A percentile compares a stretch with the other conserved stretches of the same genome.
Conservation (phyloP, 2,797 vertebrate genomes). For the Spondyliosoma cantharus region DNA sequence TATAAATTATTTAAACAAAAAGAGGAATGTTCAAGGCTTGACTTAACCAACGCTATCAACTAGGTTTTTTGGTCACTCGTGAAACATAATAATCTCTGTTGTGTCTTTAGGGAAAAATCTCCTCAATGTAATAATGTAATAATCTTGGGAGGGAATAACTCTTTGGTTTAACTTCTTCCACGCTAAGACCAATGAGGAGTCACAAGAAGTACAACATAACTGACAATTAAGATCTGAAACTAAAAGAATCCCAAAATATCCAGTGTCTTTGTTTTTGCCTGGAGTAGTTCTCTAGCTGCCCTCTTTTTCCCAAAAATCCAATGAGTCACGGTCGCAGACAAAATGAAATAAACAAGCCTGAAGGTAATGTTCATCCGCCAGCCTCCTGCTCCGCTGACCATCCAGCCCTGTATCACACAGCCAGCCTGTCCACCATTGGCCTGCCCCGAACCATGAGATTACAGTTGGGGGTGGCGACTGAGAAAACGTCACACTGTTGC, state of each 20-base stretch:
- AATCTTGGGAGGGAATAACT: not conserved
- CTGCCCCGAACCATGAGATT: slow-evolving; percentile 60
- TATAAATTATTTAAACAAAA: not conserved
- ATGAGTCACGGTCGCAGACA: slow-evolving; percentile 74
- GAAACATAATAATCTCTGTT: not conserved
- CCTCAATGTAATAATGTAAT: slow-evolving; percentile 4
- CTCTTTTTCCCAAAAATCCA: slow-evolving; percentile 57
- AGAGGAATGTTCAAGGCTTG: not conserved
- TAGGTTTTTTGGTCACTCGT: not conserved
- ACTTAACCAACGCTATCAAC: not conserved
- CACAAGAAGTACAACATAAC: not conserved
- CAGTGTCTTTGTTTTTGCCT: slow-evolving; percentile 4
- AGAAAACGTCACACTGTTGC: slow-evolving; percentile 71
- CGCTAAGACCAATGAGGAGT: not conserved
- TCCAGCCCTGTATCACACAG: slow-evolving; percentile 17
- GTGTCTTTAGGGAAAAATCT: not conserved
- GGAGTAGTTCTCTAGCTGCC: slow-evolving; percentile 7
- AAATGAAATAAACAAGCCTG: slow-evolving; percentile 60
- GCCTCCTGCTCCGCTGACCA: slow-evolving; percentile 40
- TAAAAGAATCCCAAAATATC: slow-evolving; percentile 4
- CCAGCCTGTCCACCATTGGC: slow-evolving; percentile 65
- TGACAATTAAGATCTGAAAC: not conserved
- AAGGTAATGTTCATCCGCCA: slow-evolving; percentile 42
- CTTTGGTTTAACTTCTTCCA: not conserved
- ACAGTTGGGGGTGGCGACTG: slow-evolving; percentile 68